Conservation (phyloP, 1,140 invertebrate species). For the Halesus radiatus region DNA sequence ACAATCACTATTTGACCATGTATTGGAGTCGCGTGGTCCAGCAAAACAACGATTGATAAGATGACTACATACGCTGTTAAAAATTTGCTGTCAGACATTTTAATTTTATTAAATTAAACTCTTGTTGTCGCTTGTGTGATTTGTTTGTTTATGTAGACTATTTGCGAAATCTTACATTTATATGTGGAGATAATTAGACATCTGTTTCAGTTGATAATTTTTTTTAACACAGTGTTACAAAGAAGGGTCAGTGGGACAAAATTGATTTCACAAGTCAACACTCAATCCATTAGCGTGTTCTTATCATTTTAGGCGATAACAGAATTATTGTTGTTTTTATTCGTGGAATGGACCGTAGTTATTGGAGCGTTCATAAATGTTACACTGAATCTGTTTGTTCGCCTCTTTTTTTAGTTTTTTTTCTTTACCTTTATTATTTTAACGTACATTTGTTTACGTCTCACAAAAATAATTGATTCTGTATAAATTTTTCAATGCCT, state of each 20-base stretch:
- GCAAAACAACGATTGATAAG: too few species aligned
- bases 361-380: too few species aligned
- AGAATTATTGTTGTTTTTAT: neutral
- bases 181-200: neutral
- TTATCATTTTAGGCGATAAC: conserved; percentile 2
- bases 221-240: neutral
- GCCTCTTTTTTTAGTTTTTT: too few species aligned
- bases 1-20: conserved; percentile 13
- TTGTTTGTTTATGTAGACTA: neutral
- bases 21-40: neutral
- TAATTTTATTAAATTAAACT: neutral
- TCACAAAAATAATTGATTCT: too few species aligned
- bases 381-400: too few species aligned
- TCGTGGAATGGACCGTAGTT: too few species aligned
- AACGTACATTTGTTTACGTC: too few species aligned
- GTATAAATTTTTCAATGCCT: too few species aligned
- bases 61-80: neutral
- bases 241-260: conserved; percentile 14
- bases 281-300: neutral
- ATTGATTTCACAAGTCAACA: conserved; percentile 4
- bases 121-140: neutral
- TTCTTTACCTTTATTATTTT: too few species aligned
- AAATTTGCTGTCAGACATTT: neutral
- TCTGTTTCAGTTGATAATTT: neutral
- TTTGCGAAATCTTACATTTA: neutral